Base-by-base conservation (phyloP, 2,113 vertebrate genomes). In the Eublepharis macularius region DNA sequence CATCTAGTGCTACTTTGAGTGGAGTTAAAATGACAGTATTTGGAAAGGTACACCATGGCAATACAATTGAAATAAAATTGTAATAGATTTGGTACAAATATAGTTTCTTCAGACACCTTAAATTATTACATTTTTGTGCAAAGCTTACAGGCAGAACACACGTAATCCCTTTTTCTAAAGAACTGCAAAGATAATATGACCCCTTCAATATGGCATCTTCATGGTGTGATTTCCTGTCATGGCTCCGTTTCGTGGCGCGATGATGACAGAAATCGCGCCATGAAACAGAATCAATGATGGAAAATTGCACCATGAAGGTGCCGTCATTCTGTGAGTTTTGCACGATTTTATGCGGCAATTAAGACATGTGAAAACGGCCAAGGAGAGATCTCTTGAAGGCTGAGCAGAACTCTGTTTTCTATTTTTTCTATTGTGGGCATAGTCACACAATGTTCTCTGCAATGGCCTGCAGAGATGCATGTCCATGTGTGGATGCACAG, bases 21-120 rank as follows among this genome's bases (percentile, higher is more conserved):
- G n/a, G 84, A 79, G 45, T 81, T 81, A 87, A 86, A 91, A 87
- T 92, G 91, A 92, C 75, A 92, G 75, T 85, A 84, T 95, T 95
- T 95, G 87, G 92, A 85, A 87, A 83, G 57, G 84, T 66, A 74
- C 85, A 82, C 12, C 85, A 79, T 91, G 88, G 90, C 82, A 92
- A 66, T 86, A 87, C 89, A n/a, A 87, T 47, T 78, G 17, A 89
- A 51, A 88, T 51, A 72, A 86, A 74, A 49, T 29, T 54, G 45
- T 2, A 47, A 78, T 41, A 75, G 74, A 90, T 79, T 91, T 69
- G 63, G 54, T 88, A 19, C 9, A 72, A 4, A 86, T 69, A 86
- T 54, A 80, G 0, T 12, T 76, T 83, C 34, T 75, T 83, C 84
- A 88, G 45, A 54, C 47, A 41, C 12, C 17, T 51, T 17, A 83